Base-by-base conservation (phyloP, 2,113 vertebrate genomes). In the Chunga burmeisteri region DNA sequence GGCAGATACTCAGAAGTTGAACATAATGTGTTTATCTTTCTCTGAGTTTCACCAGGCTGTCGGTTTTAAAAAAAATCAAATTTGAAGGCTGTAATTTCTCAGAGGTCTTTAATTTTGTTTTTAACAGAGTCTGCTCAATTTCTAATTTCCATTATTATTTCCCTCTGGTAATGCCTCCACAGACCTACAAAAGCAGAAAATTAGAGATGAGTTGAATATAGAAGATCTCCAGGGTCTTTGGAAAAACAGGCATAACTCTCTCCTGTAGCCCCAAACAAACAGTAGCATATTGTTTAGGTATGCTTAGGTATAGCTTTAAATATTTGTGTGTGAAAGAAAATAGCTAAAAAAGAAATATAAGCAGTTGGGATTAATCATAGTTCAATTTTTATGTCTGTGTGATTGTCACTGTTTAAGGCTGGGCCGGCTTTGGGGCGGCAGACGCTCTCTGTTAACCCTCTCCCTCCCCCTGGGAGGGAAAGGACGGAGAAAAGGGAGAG, bases 51-150 rank as follows among this genome's bases (percentile, higher is more conserved):
- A 95, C 47, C 11, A 71, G 72, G 65, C 68, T 90, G 80, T 56
- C 5, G 2, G 25, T 59, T 90, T 70, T 34, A 34, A 80, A 95
- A 88, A 93, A 79, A 91, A 85, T 80, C 38, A 88, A 78, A 81
- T 81, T 84, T 68, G 30, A 81, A 91, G 70, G 63, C 81, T 72
- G 30, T 89, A 81, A 95, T 97, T 95, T 97, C 93, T 96, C 20
- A 0, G 52, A 79, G 73, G 83, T 92, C 77, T 94, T 96, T 92
- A 94, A 91, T 95, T 95, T 95, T 82, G 59, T 61, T 95, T 94
- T 86, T 82, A 94, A 70, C 65, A 68, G 27, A 70, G 40, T 72
- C 73, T 95, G 44, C 53, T 93, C 75, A 32, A 46, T 89, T 94
- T 96, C 78, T 91, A 13, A 82, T 94, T 89, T 97, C 29, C 49